Evolutionary conservation across 2,888 invertebrate genomes (phyloP).

Genomic region (Scaptodrosophila latifasciaeformis): DNA sequence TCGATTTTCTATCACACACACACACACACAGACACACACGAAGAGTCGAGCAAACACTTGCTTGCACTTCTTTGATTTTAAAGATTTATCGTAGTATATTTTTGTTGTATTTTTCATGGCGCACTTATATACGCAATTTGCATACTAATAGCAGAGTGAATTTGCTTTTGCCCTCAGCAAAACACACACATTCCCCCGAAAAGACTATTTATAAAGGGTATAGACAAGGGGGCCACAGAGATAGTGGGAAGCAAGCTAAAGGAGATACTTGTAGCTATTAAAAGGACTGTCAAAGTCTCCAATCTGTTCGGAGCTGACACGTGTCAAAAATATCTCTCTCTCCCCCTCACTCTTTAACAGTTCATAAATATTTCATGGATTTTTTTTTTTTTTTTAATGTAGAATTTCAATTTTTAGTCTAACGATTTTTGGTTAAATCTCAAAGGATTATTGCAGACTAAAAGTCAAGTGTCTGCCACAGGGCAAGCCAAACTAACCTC

Average conservation of each 20-base stretch:
- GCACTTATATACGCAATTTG: slow-evolving; percentile 60
- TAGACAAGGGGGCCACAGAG: too few species aligned
- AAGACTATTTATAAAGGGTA: slow-evolving; percentile 34
- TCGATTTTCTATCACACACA: slow-evolving; percentile 19
- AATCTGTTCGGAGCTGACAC: too few species aligned
- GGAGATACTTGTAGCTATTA: too few species aligned
- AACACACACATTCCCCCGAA: not conserved
- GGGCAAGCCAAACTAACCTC: slow-evolving; percentile 28
- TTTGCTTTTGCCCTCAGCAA: not conserved
- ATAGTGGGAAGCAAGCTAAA: too few species aligned
- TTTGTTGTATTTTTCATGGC: slow-evolving; percentile 43
- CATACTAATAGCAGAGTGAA: slow-evolving; percentile 36
- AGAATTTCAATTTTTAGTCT: slow-evolving; percentile 40
- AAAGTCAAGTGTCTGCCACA: slow-evolving; percentile 25
- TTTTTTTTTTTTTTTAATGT: too few species aligned
- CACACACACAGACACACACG: not conserved
- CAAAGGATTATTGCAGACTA: slow-evolving; percentile 29
- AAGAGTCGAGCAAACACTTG: slow-evolving; percentile 1
- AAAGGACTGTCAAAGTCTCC: too few species aligned
- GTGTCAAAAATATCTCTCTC: too few species aligned
- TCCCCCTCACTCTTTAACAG: too few species aligned
- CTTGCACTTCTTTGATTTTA: slow-evolving; percentile 54
- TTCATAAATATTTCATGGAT: slow-evolving; percentile 60
- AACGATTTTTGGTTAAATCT: slow-evolving; percentile 28
- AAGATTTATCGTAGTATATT: slow-evolving; percentile 54